Conservation (phyloP, 2,113 vertebrate species). For the Crotalus tigris region DNA sequence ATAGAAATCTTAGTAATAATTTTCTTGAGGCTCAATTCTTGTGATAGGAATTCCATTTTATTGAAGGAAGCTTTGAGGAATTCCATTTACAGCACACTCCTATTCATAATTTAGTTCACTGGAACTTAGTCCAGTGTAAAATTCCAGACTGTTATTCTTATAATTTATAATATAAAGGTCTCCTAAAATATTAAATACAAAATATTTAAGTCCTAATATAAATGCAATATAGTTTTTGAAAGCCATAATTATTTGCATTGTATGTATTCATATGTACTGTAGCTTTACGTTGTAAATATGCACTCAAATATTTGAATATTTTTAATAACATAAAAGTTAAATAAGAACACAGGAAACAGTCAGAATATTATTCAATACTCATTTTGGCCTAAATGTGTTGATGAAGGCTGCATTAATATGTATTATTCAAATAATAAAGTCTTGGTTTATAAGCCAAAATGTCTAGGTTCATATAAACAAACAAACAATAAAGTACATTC, state of each 20-base stretch:
- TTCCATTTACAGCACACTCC: neutral
- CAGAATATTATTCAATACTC: neutral
- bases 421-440: neutral
- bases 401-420: neutral
- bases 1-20: neutral
- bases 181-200: neutral
- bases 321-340: neutral
- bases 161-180: neutral
- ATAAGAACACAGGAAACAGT: neutral
- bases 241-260: neutral
- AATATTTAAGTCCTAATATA: neutral
- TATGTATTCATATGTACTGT: neutral
- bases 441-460: neutral
- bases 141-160: neutral
- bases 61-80: neutral
- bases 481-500: too few relatives aligned
- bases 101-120: neutral
- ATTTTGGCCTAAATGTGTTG: neutral
- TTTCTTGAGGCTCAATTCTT: neutral
- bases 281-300: neutral
- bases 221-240: neutral
- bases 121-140: neutral
- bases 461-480: neutral
- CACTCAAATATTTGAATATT: neutral
- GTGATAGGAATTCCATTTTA: fast-evolving